phyloP scores from a whole-genome alignment of 2,797 vertebrate species.

The Lacerta agilis region DNA sequence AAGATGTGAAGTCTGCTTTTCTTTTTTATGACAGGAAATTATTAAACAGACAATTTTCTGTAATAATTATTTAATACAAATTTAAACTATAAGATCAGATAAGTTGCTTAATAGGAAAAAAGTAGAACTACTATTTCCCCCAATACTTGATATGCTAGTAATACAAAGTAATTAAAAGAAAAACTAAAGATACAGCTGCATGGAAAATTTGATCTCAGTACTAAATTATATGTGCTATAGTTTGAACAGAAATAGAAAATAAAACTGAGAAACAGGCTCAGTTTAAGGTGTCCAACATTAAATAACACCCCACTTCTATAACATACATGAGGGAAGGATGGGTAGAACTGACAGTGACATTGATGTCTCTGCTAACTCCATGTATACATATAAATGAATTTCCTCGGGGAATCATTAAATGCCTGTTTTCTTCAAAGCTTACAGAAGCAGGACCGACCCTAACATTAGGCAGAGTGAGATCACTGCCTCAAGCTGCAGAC shows the following conservation, averaged over 20 bases:
- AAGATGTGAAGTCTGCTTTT: conserved; percentile 31
- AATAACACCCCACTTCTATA: not conserved
- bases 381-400: not conserved
- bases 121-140: conserved; percentile 44
- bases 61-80: conserved; percentile 66
- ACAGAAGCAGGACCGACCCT: not conserved
- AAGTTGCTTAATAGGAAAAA: conserved; percentile 54
- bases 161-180: not conserved
- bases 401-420: conserved; percentile 28
- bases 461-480: no score
- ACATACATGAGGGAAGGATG: not conserved
- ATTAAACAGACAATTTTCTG: conserved; percentile 68
- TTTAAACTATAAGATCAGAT: conserved; percentile 57
- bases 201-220: no score
- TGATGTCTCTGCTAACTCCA: not conserved
- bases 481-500: no score
- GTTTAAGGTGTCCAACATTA: not conserved
- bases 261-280: conserved; percentile 4
- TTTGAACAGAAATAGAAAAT: not conserved
- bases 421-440: not conserved
- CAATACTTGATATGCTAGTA: conserved; percentile 29
- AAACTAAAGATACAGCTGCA: no score
- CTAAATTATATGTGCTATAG: not conserved
- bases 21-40: conserved; percentile 62
- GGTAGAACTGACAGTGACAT: not conserved